phyloP scores from a whole-genome alignment of 2,888 invertebrate species.

The Tetramorium bicarinatum region DNA sequence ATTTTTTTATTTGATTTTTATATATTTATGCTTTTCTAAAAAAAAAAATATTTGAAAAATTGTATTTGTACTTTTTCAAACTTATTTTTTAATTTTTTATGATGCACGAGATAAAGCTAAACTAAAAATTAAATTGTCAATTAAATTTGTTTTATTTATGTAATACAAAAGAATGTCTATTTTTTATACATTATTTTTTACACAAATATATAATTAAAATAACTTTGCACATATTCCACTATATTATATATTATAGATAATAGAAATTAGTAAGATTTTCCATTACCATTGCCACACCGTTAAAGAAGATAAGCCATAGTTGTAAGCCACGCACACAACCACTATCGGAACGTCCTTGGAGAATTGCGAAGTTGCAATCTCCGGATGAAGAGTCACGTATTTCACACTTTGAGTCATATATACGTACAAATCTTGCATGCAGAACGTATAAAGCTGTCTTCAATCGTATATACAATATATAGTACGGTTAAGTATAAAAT shows the following conservation, averaged over 20 bases:
- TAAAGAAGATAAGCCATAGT: conserved; percentile 18
- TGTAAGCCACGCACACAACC: not conserved
- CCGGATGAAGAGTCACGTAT: conserved; percentile 29
- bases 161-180: not conserved
- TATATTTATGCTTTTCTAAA: not conserved
- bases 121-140: not conserved
- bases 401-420: conserved; percentile 25
- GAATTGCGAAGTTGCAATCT: conserved; percentile 47
- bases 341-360: conserved; percentile 17
- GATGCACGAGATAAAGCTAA: not conserved
- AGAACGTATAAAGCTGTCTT: conserved; percentile 1
- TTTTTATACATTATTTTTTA: not conserved
- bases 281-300: not conserved
- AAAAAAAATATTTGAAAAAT: not conserved
- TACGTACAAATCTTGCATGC: conserved; percentile 19
- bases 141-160: not conserved
- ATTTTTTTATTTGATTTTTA: not conserved
- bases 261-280: conserved; percentile 7
- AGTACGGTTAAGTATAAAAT: not conserved
- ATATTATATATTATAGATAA: no score
- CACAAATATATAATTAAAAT: not conserved
- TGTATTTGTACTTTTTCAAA: not conserved
- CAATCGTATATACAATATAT: not conserved
- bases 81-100: not conserved
- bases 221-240: not conserved